Conservation (phyloP, 2,113 vertebrate species). For the Eclectus roratus region DNA sequence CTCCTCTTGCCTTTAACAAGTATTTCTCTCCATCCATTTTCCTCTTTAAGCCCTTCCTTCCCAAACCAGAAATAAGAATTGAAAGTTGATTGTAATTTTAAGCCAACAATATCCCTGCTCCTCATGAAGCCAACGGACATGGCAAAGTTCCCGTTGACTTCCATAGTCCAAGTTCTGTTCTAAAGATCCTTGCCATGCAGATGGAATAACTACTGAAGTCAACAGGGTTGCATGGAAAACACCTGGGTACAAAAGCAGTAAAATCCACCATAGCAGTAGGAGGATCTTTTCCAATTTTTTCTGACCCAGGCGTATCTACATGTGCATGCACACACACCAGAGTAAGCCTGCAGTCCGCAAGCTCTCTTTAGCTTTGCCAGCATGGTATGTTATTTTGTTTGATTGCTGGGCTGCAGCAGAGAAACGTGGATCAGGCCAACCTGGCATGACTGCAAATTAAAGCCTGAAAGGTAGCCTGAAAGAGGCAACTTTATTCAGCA, state of each 20-base stretch:
- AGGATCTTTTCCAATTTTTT: neutral
- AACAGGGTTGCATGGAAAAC: neutral
- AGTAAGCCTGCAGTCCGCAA: neutral
- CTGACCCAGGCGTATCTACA: neutral
- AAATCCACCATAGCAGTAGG: neutral
- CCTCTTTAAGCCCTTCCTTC: neutral
- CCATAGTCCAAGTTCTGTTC: neutral
- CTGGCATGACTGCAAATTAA: neutral
- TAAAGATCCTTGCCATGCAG: neutral
- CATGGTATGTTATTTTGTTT: neutral
- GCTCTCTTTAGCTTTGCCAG: neutral
- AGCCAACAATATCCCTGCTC: neutral
- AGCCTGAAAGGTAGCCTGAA: neutral
- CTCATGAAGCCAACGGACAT: neutral
- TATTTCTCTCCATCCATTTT: neutral
- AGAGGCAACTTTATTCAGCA: neutral
- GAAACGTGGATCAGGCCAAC: neutral
- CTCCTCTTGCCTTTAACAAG: neutral
- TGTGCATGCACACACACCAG: neutral
- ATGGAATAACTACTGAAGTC: neutral
- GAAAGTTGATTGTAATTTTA: slow-evolving; percentile 12
- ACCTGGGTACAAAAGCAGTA: neutral
- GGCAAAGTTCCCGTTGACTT: neutral
- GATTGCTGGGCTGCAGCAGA: neutral
- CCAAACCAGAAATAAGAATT: slow-evolving; percentile 22